phyloP scores from a whole-genome alignment of 2,113 vertebrate species.

The Haemorhous mexicanus region DNA sequence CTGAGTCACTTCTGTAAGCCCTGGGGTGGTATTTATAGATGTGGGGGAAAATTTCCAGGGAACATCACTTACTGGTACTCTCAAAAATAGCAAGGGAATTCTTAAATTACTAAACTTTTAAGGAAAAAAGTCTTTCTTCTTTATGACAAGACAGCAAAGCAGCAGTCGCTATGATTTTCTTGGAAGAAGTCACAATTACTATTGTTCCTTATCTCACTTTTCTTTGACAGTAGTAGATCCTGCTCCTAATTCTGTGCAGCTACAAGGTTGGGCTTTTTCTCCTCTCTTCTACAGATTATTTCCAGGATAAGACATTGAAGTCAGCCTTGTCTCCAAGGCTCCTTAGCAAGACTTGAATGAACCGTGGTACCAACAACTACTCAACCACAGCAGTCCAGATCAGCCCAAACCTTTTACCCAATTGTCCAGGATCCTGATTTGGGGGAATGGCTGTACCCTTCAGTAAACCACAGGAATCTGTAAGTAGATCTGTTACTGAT shows the following conservation, averaged over 20 bases:
- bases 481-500: not conserved
- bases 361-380: not conserved
- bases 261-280: not conserved
- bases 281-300: not conserved
- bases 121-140: conserved; percentile 39
- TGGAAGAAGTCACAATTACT: conserved; percentile 20
- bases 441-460: not conserved
- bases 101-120: conserved; percentile 66
- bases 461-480: not conserved
- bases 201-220: conserved; percentile 2
- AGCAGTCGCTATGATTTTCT: conserved; percentile 7
- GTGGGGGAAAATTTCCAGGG: conserved; percentile 78
- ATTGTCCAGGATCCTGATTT: fast-evolving
- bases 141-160: conserved; percentile 37
- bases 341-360: not conserved
- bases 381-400: not conserved
- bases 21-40: conserved; percentile 71
- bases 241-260: not conserved
- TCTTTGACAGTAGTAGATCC: not conserved
- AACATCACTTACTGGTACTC: conserved; percentile 73
- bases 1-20: conserved; percentile 70
- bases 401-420: not conserved
- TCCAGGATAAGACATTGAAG: not conserved
- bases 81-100: conserved; percentile 72
- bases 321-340: not conserved